Base-by-base conservation (phyloP, 2,113 vertebrate species). In the Centropus bengalensis region DNA sequence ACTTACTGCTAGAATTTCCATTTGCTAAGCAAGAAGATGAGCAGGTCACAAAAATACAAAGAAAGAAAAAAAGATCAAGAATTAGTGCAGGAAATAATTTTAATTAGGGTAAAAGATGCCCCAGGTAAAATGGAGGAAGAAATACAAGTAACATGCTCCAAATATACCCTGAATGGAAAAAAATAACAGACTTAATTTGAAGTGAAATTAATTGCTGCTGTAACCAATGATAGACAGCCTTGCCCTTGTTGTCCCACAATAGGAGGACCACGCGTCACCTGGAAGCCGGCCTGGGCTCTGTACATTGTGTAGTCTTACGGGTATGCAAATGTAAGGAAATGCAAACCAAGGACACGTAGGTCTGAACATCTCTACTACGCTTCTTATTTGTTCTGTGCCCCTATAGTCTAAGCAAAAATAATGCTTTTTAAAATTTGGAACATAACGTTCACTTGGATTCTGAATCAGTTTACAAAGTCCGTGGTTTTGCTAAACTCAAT, bases 1-100 rank as follows among this genome's bases (percentile, higher is more conserved):
- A 99, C 99, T 99, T 99, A 99, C 99, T 99, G 99, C 99, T 99
- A 99, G 99, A 98, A 98, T 98, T 99, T 99, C 99, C 99, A 99
- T 99, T 99, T 99, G 99, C 99, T 99, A 99, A 99, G 99, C 99
- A 99, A 99, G 98, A 99, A 98, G 99, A 98, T 98, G 98, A 98
- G 98, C 99, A 97, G 99, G 98, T 99, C 99, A 99, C 98, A 98
- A 98, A 98, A 98, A 98, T 94, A 98, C 97, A 97, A 98, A 97
- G 97, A 98, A 98, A 99, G 97, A 99, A 98, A 96, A 94, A 98
- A 97, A 99, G 98, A 99, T 96, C 98, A 98, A 99, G 98, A 99
- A 99, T 99, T 99, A 99, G 99, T 99, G 94, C 90, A 98, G 98
- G 98, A 97, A 96, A 98, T 97, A 96, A 98, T 97, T 97, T 96